phyloP scores from a whole-genome alignment of 2,797 vertebrate genomes.

The Xenopus petersii region DNA sequence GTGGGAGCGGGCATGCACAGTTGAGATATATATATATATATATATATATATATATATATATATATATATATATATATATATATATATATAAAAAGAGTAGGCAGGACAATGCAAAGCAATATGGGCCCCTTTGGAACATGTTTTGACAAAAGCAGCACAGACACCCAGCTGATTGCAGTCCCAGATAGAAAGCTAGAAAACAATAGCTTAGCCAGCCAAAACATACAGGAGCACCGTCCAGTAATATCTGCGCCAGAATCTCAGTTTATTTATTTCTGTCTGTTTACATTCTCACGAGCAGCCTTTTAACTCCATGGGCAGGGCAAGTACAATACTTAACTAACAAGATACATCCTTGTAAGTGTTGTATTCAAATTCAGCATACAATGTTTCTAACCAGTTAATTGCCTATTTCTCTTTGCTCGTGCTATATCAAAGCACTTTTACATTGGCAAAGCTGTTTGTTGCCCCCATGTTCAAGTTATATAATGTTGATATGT shows the following conservation, averaged over 20 bases:
- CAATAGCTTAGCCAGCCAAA: constrained; percentile 23
- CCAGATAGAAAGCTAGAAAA: constrained; percentile 9
- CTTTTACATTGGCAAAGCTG: too few relatives aligned
- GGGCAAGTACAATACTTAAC: neutral
- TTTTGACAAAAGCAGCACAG: constrained; percentile 29
- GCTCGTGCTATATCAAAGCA: too few relatives aligned
- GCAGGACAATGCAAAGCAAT: constrained; percentile 51
- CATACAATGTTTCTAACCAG: too few relatives aligned
- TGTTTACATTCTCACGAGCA: neutral
- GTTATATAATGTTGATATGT: too few relatives aligned
- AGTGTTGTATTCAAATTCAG: too few relatives aligned
- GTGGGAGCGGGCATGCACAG: constrained; percentile 1
- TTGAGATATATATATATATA: constrained; percentile 10
- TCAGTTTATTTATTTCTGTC: neutral
- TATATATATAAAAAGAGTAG: constrained; percentile 58
- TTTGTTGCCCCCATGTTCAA: too few relatives aligned
- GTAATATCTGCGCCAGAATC: neutral
- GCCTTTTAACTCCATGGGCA: neutral
- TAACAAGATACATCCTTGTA: neutral
- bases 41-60: constrained; percentile 54
- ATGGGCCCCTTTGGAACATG: constrained; percentile 31
- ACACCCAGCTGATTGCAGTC: neutral
- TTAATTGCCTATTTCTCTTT: too few relatives aligned
- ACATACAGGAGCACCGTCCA: constrained; percentile 6
- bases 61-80: constrained; percentile 36